These are phyloP conservation scores for Argya squamiceps DNA, from an alignment of 2,797 vertebrate genomes.

Conservation along the genomic window DNA sequence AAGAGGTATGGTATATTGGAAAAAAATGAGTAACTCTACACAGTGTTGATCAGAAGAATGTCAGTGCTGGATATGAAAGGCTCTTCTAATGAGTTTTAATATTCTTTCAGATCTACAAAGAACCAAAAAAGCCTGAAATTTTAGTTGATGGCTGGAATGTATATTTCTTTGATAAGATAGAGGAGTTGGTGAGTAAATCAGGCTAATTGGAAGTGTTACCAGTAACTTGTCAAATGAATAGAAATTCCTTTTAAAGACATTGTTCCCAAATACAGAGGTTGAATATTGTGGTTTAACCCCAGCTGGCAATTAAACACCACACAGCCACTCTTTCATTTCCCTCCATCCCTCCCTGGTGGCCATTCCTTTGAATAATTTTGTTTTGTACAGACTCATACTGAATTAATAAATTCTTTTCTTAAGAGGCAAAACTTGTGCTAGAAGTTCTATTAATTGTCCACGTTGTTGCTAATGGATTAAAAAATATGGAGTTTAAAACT, in stretches of 20 bases:
- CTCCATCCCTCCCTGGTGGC: accelerated
- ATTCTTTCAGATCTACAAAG: constrained; percentile 86
- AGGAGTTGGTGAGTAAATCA: constrained; percentile 83
- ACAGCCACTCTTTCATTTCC: neutral
- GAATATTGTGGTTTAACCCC: neutral
- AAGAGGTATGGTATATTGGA: constrained; percentile 83
- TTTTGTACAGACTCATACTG: neutral
- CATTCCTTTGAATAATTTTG: neutral
- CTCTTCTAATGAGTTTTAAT: constrained; percentile 50
- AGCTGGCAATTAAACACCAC: neutral
- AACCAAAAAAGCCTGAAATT: constrained; percentile 85
- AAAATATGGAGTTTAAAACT: neutral
- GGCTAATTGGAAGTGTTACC: neutral
- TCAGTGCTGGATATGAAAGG: neutral
- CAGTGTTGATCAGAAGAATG: neutral
- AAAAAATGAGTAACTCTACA: neutral
- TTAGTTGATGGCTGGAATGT: constrained; percentile 94
- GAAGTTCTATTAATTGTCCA: neutral
- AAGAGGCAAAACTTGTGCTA: neutral
- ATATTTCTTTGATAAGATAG: constrained; percentile 89
- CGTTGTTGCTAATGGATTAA: neutral
- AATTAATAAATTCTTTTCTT: neutral
- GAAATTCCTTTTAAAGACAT: neutral
- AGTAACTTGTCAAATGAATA: neutral
- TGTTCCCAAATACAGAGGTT: neutral